Evolutionary conservation across 2,797 vertebrate species (phyloP).

Genomic region (Sebastes nivosus): DNA sequence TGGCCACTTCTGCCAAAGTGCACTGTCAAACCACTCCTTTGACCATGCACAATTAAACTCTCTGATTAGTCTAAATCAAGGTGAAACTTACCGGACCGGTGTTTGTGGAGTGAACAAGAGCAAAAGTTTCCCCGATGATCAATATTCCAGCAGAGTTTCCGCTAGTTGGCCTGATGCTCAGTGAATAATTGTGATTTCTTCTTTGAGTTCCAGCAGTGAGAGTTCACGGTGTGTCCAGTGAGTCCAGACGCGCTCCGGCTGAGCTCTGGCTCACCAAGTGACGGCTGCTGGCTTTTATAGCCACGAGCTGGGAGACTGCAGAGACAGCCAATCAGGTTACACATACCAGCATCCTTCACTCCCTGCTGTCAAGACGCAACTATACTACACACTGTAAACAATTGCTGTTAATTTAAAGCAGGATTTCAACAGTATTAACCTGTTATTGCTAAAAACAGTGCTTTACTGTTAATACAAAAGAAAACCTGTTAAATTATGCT

Average conservation of each 20-base stretch:
- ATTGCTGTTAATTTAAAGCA: too few species aligned
- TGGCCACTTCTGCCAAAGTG: not conserved
- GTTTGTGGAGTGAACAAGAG: not conserved
- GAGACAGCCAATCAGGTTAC: conserved; percentile 62
- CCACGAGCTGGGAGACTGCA: conserved; percentile 40
- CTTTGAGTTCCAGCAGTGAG: not conserved
- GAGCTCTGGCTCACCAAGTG: conserved; percentile 2
- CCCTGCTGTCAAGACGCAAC: not conserved
- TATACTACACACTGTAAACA: too few species aligned
- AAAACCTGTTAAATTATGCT: too few species aligned
- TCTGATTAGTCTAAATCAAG: not conserved
- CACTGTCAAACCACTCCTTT: not conserved
- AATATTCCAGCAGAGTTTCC: conserved; percentile 51
- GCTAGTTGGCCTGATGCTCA: not conserved
- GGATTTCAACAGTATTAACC: too few species aligned
- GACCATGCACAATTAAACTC: not conserved
- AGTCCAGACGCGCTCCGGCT: not conserved
- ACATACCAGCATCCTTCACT: conserved; percentile 22
- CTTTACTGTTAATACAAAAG: too few species aligned
- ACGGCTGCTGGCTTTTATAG: conserved; percentile 50
- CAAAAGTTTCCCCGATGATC: not conserved
- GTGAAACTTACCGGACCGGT: conserved; percentile 26
- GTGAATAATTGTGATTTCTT: not conserved
- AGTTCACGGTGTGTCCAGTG: not conserved
- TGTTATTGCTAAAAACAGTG: too few species aligned